Conservation (phyloP, 2,888 invertebrate species). For the Andrena flavipes region DNA sequence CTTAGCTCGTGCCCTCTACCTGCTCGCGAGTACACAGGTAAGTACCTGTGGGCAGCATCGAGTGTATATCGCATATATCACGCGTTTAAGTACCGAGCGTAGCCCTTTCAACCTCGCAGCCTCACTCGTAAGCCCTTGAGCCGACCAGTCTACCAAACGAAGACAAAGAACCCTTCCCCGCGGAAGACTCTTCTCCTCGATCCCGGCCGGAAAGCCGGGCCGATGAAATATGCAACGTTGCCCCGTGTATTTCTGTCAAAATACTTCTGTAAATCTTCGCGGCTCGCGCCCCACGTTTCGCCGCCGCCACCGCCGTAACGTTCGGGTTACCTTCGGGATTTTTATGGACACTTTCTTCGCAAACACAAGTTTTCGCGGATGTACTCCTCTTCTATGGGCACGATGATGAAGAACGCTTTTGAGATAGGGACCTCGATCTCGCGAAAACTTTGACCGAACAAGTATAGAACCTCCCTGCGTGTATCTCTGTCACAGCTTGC, state of each 20-base stretch:
- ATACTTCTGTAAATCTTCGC: slow-evolving; percentile 49
- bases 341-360: not conserved
- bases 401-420: slow-evolving; percentile 2
- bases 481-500: not conserved
- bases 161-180: slow-evolving; percentile 48
- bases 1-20: slow-evolving; percentile 46
- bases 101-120: slow-evolving; percentile 60
- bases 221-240: slow-evolving; percentile 55
- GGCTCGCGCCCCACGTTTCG: not conserved
- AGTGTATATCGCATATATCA: slow-evolving; percentile 73
- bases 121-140: slow-evolving; percentile 46
- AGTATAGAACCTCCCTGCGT: not conserved
- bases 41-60: slow-evolving; percentile 68
- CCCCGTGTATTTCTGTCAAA: slow-evolving; percentile 59
- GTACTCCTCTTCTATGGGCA: not conserved
- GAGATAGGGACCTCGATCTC: not conserved
- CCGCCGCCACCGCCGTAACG: not conserved
- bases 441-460: slow-evolving; percentile 5
- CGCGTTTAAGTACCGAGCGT: slow-evolving; percentile 68
- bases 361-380: not conserved
- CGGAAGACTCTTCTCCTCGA: slow-evolving; percentile 18
- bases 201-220: slow-evolving; percentile 44
- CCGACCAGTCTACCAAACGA: slow-evolving; percentile 47
- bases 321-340: not conserved
- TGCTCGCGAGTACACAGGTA: slow-evolving; percentile 66